A percentile compares a stretch with the other conserved stretches of the same genome.
Conservation (phyloP, 53 echinoderm and acorn worm species). For the Temnopleurus reevesii region DNA sequence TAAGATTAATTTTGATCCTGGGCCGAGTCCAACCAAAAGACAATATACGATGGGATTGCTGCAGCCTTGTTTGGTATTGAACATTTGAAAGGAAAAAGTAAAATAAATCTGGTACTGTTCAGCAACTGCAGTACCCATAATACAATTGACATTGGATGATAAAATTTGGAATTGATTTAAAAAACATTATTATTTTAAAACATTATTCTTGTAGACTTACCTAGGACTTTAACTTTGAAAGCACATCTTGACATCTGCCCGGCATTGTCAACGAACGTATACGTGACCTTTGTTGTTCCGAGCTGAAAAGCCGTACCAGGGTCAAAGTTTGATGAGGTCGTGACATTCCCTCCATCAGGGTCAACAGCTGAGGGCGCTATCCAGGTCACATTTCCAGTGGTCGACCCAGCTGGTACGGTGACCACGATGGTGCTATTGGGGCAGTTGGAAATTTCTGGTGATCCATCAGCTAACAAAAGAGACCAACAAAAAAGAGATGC, state of each 20-base stretch:
- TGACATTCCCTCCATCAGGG: constrained; percentile 25
- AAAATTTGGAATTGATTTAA: too few relatives aligned
- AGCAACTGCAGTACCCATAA: too few relatives aligned
- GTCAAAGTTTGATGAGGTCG: neutral
- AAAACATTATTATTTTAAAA: too few relatives aligned
- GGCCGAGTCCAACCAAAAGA: too few relatives aligned
- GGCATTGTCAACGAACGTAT: constrained; percentile 11
- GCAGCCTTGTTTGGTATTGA: too few relatives aligned
- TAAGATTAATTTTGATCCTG: too few relatives aligned
- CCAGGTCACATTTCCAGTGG: neutral
- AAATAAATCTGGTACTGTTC: too few relatives aligned
- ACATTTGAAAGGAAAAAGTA: too few relatives aligned
- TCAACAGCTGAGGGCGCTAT: neutral
- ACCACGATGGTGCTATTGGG: neutral
- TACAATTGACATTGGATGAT: too few relatives aligned
- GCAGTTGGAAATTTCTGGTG: constrained; percentile 47
- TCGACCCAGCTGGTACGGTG: neutral
- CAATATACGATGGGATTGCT: too few relatives aligned
- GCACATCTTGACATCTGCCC: constrained; percentile 26
- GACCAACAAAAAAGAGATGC: neutral
- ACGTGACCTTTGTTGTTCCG: constrained; percentile 24
- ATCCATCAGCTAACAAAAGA: neutral
- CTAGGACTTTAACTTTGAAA: constrained; percentile 5
- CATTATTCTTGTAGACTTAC: too few relatives aligned
- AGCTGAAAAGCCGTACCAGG: constrained; percentile 13